Percentiles rank a stretch among this genome's conserved stretches.
Conservation (phyloP, 2,113 vertebrate species). For the Alethe diademata region DNA sequence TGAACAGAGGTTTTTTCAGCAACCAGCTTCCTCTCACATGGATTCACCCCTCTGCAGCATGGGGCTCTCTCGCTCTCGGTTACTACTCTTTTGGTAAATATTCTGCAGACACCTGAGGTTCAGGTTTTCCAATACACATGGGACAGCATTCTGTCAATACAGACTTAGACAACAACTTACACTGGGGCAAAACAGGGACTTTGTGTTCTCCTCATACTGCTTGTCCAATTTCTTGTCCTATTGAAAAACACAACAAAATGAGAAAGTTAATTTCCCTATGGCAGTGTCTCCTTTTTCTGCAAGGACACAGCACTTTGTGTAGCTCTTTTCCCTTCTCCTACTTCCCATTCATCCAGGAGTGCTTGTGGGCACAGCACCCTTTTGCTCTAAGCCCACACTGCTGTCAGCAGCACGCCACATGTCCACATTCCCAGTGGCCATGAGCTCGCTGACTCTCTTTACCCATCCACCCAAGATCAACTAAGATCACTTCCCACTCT, state of each 20-base stretch:
- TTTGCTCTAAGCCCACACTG: not conserved
- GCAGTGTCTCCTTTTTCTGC: not conserved
- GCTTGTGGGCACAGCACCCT: not conserved
- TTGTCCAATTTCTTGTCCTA: slow-evolving; percentile 95
- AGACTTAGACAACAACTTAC: slow-evolving; percentile 78
- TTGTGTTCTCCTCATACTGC: slow-evolving; percentile 89
- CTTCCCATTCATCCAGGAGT: not conserved
- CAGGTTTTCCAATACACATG: not conserved
- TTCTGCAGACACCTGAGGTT: not conserved
- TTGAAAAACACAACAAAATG: not conserved
- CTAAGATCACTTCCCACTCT: not conserved
- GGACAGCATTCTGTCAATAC: not conserved
- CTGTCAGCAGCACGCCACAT: not conserved
- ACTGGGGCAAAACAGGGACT: slow-evolving; percentile 84
- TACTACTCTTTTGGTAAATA: not conserved
- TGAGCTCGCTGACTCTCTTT: not conserved
- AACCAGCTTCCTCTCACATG: not conserved
- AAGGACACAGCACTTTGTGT: not conserved
- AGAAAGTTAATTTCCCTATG: not conserved
- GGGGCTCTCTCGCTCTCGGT: not conserved
- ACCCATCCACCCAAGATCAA: not conserved
- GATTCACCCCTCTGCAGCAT: not conserved
- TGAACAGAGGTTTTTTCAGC: not conserved
- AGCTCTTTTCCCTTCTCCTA: not conserved
- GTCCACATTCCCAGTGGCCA: fast-evolving